Evolutionary conservation across 2,888 invertebrate genomes (phyloP).

Genomic region (Malacosoma neustria): DNA sequence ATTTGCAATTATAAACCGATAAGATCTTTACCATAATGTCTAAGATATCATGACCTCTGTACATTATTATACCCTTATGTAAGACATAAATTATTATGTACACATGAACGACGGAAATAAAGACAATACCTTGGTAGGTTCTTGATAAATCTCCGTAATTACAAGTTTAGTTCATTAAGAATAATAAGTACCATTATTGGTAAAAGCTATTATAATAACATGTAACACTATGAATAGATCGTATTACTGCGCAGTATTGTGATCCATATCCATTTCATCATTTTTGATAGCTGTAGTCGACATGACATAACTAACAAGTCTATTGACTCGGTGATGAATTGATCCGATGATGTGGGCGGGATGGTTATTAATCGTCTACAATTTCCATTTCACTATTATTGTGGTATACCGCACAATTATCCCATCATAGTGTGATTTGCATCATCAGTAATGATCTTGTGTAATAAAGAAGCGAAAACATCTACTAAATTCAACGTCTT

Average conservation of each 20-base stretch:
- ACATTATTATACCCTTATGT: neutral
- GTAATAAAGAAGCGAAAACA: conserved; percentile 22
- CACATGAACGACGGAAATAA: neutral
- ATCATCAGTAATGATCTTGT: conserved; percentile 47
- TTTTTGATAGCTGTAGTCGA: conserved; percentile 28
- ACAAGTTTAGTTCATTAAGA: conserved; percentile 19
- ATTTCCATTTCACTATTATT: conserved; percentile 18
- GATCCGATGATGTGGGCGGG: conserved; percentile 27
- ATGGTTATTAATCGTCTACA: conserved; percentile 33
- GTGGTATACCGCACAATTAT: conserved; percentile 33
- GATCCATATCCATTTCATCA: conserved; percentile 38
- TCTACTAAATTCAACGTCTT: conserved; percentile 50
- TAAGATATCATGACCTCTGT: neutral
- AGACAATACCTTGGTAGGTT: neutral
- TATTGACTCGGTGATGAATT: conserved; percentile 25
- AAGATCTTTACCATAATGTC: neutral
- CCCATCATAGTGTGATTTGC: conserved; percentile 40
- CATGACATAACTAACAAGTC: conserved; percentile 16
- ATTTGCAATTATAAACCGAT: neutral
- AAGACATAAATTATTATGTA: neutral
- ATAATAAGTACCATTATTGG: conserved; percentile 17
- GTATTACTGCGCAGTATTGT: conserved; percentile 28
- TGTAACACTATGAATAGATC: conserved; percentile 17
- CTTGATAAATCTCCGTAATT: conserved; percentile 5
- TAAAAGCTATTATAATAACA: conserved; percentile 35